Evolutionary conservation across 1,140 invertebrate genomes (phyloP).

Genomic region (Ostrea edulis): DNA sequence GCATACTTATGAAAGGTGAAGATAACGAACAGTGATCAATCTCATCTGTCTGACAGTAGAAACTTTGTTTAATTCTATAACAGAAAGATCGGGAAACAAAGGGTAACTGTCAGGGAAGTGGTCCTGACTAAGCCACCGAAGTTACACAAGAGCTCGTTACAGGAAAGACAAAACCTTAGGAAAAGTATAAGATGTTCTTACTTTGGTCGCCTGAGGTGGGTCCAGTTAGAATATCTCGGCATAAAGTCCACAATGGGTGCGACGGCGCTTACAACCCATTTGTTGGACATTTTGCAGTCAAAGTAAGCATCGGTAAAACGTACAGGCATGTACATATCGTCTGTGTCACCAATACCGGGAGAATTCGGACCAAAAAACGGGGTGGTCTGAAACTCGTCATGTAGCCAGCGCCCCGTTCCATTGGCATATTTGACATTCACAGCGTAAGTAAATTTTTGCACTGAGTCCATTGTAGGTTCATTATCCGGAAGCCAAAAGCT

Average conservation of each 20-base stretch:
- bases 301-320: slow-evolving; percentile 97
- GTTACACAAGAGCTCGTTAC: too few species aligned
- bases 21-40: too few species aligned
- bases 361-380: slow-evolving; percentile 76
- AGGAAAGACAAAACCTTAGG: too few species aligned
- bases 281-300: slow-evolving; percentile 95
- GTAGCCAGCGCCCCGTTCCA: slow-evolving; percentile 86
- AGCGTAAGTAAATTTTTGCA: slow-evolving; percentile 63
- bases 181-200: slow-evolving; percentile 73
- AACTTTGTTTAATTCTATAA: too few species aligned
- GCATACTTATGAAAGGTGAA: too few species aligned
- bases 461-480: slow-evolving; percentile 15
- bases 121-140: too few species aligned
- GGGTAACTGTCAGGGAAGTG: too few species aligned
- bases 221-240: slow-evolving; percentile 92
- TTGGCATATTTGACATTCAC: slow-evolving; percentile 90
- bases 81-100: too few species aligned
- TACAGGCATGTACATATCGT: slow-evolving; percentile 90
- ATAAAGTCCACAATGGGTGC: slow-evolving; percentile 97
- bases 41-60: too few species aligned
- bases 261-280: slow-evolving; percentile 95
- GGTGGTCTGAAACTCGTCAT: slow-evolving; percentile 63
- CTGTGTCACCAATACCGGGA: slow-evolving; percentile 66
- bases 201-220: slow-evolving; percentile 97
- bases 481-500: slow-evolving; percentile 50